Percentiles rank a stretch among this genome's conserved stretches.
These are phyloP conservation scores for Wasmannia auropunctata DNA, from an alignment of 1,140 invertebrate species.

Conservation along the genomic window DNA sequence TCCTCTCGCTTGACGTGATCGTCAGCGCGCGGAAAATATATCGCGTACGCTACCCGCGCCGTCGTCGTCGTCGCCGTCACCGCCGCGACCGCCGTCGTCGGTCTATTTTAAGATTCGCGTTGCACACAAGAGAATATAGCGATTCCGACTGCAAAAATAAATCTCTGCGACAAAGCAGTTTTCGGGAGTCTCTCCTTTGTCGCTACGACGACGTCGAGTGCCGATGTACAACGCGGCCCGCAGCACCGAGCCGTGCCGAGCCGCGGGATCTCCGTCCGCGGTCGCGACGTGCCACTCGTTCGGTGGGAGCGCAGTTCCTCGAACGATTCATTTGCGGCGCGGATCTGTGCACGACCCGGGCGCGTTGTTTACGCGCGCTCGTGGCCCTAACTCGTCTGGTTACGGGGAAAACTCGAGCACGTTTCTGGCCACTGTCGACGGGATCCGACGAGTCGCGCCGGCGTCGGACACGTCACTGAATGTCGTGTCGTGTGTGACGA, in stretches of 20 bases:
- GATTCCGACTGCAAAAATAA: constrained; percentile 57
- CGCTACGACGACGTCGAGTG: neutral
- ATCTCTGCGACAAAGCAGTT: constrained; percentile 46
- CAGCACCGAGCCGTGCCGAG: too few relatives aligned
- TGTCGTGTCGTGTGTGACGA: too few relatives aligned
- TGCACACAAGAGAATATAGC: constrained; percentile 51
- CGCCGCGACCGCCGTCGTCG: neutral
- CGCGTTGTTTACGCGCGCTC: constrained; percentile 31
- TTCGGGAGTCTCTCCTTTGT: constrained; percentile 20
- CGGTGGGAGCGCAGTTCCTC: neutral
- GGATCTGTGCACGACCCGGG: neutral
- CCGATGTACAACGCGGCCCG: too few relatives aligned
- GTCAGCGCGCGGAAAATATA: constrained; percentile 32
- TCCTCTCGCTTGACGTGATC: neutral
- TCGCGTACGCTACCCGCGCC: too few relatives aligned
- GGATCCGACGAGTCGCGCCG: too few relatives aligned
- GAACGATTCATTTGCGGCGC: neutral
- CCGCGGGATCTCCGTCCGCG: neutral
- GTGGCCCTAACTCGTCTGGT: too few relatives aligned
- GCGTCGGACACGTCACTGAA: too few relatives aligned
- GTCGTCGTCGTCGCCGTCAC: neutral
- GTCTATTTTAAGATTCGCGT: constrained; percentile 58
- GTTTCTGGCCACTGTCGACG: too few relatives aligned
- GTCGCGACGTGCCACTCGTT: neutral
- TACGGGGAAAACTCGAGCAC: too few relatives aligned